These are phyloP conservation scores for Macquaria ambigua DNA, from an alignment of 2,113 vertebrate genomes.

Conservation along the genomic window DNA sequence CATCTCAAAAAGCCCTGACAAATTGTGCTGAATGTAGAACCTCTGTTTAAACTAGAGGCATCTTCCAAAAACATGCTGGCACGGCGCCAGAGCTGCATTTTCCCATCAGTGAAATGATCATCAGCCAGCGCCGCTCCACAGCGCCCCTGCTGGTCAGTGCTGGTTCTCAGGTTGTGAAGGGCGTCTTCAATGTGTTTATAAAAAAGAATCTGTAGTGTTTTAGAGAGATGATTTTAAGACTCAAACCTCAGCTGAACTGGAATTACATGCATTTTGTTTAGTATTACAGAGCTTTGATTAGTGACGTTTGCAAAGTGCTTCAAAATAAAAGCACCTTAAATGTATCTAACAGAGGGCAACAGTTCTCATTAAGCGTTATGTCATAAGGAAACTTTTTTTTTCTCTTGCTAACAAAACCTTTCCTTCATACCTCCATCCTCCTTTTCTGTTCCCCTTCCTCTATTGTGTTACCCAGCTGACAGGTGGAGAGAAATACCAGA, in stretches of 20 bases:
- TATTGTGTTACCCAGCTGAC: slow-evolving; percentile 59
- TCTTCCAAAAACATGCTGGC: slow-evolving; percentile 61
- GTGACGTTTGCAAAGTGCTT: neutral
- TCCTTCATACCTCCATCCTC: slow-evolving; percentile 43
- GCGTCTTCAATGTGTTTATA: neutral
- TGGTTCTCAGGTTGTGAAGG: neutral
- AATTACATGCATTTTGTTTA: neutral
- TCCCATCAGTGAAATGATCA: slow-evolving; percentile 47
- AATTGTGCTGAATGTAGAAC: slow-evolving; percentile 63
- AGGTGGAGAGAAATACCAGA: slow-evolving; percentile 53
- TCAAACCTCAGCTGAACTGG: neutral
- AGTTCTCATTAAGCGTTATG: slow-evolving; percentile 29
- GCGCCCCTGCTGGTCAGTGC: slow-evolving; percentile 10
- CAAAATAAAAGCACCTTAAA: slow-evolving; percentile 35
- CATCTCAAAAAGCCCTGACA: slow-evolving; percentile 63
- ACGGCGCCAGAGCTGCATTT: slow-evolving; percentile 48
- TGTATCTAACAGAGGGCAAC: neutral
- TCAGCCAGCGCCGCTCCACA: neutral
- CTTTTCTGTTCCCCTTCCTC: slow-evolving; percentile 32
- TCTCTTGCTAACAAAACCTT: slow-evolving; percentile 1
- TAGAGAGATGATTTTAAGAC: neutral
- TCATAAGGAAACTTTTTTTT: slow-evolving; percentile 5
- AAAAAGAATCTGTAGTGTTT: neutral
- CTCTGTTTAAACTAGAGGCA: slow-evolving; percentile 59
- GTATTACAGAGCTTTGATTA: neutral